Percentiles rank a stretch among this genome's conserved stretches.
Evolutionary conservation across 2,888 invertebrate genomes (phyloP).

Genomic region (Scaptomyza polygonia): DNA sequence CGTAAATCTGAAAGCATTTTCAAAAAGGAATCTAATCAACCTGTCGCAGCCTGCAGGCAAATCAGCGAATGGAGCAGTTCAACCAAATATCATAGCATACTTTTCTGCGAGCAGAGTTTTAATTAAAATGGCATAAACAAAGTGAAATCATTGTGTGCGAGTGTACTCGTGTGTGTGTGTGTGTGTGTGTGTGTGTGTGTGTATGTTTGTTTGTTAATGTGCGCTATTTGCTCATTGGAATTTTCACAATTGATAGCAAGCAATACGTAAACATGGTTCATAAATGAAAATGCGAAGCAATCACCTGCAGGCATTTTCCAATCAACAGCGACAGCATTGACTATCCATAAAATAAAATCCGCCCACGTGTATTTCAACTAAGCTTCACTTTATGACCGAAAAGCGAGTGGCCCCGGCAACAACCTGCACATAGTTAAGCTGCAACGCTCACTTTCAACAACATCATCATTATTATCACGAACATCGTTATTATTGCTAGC

Average conservation of each 20-base stretch:
- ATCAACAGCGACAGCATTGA: conserved; percentile 61
- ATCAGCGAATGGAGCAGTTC: conserved; percentile 9
- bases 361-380: conserved; percentile 40
- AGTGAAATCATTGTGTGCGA: conserved; percentile 3
- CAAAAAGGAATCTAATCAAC: conserved; percentile 60
- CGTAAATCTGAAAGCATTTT: conserved; percentile 15
- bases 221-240: conserved; percentile 46
- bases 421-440: conserved; percentile 24
- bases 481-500: conserved; percentile 32
- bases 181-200: conserved; percentile 3
- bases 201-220: conserved; percentile 7
- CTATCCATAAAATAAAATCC: conserved; percentile 44
- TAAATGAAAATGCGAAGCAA: conserved; percentile 70
- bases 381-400: conserved; percentile 69
- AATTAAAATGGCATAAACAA: conserved; percentile 35
- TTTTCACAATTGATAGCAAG: conserved; percentile 29
- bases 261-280: conserved; percentile 43
- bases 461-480: conserved; percentile 23
- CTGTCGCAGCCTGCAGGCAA: conserved; percentile 17
- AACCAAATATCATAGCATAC: conserved; percentile 9
- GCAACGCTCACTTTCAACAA: conserved; percentile 41
- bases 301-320: conserved; percentile 76
- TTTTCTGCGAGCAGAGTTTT: conserved; percentile 11
- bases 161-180: not conserved
- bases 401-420: conserved; percentile 15